Percentiles rank a stretch among this genome's conserved stretches.
These are phyloP conservation scores for Cephus pygmeus DNA, from an alignment of 2,888 invertebrate species.

Conservation along the genomic window DNA sequence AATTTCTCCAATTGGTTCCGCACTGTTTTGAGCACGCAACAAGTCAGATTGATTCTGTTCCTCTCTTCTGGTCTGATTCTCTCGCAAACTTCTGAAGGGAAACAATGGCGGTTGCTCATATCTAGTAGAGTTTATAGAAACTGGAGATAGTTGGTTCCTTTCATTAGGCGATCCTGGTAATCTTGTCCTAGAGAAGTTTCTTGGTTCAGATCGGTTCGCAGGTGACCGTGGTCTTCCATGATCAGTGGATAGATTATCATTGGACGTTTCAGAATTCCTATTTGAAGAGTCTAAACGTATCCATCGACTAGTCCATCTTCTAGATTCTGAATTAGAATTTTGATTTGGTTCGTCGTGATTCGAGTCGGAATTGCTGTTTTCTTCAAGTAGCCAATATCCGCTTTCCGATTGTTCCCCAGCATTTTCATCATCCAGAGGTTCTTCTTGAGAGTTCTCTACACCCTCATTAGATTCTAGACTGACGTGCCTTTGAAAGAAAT, in stretches of 20 bases:
- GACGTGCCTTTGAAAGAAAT: slow-evolving; percentile 14
- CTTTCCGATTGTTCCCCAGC: slow-evolving; percentile 52
- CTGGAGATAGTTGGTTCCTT: slow-evolving; percentile 45
- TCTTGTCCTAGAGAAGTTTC: not conserved
- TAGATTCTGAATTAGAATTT: slow-evolving; percentile 31
- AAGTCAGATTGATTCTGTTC: slow-evolving; percentile 27
- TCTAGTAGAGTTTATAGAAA: slow-evolving; percentile 46
- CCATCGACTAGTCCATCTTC: slow-evolving; percentile 56
- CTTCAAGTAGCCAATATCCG: slow-evolving; percentile 59
- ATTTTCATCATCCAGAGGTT: slow-evolving; percentile 29
- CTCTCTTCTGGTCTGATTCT: slow-evolving; percentile 37
- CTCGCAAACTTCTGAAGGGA: slow-evolving; percentile 50
- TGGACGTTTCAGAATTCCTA: slow-evolving; percentile 32
- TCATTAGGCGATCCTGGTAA: slow-evolving; percentile 19
- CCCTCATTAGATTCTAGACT: not conserved
- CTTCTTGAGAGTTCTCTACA: not conserved
- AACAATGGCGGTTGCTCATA: slow-evolving; percentile 52
- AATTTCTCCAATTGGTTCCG: not conserved
- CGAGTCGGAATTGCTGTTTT: slow-evolving; percentile 58
- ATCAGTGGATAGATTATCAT: slow-evolving; percentile 21
- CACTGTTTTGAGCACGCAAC: not conserved
- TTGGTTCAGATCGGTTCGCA: not conserved
- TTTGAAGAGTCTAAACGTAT: slow-evolving; percentile 47
- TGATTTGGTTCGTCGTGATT: slow-evolving; percentile 48
- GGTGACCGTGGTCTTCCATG: slow-evolving; percentile 14